Percentiles rank a stretch among this genome's conserved stretches.
These are phyloP conservation scores for Lagenorhynchus albirostris DNA, from an alignment of 2,113 vertebrate genomes.

Conservation along the genomic window DNA sequence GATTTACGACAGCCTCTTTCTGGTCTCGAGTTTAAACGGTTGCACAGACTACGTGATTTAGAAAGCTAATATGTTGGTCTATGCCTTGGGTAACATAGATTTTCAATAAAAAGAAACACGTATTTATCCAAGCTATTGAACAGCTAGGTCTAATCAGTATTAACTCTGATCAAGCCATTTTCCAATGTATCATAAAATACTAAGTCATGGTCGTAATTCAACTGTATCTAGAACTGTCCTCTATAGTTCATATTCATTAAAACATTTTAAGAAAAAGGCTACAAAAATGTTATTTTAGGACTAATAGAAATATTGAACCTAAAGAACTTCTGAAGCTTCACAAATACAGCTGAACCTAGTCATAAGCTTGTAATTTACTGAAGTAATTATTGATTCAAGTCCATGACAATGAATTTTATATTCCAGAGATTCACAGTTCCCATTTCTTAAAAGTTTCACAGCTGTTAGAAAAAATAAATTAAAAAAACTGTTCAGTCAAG, in stretches of 20 bases:
- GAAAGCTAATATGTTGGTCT: background rate
- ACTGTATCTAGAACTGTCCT: constrained; percentile 15
- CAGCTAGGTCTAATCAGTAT: constrained; percentile 1
- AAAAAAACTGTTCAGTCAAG: constrained; percentile 68
- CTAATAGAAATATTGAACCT: constrained; percentile 31
- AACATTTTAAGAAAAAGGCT: constrained; percentile 18
- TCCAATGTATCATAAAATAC: constrained; percentile 13
- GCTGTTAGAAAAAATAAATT: constrained; percentile 45
- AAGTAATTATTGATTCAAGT: constrained; percentile 76
- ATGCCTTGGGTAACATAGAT: constrained; percentile 27
- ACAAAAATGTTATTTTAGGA: constrained; percentile 63
- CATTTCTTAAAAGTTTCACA: constrained; percentile 72
- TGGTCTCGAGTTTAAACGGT: background rate
- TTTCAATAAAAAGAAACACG: constrained; percentile 66
- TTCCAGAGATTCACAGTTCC: constrained; percentile 67
- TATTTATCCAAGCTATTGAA: constrained; percentile 55
- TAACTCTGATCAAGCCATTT: constrained; percentile 56
- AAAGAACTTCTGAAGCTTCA: constrained; percentile 44
- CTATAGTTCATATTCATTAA: background rate
- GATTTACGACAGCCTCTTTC: background rate
- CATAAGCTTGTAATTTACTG: constrained; percentile 74
- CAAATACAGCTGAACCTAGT: constrained; percentile 45
- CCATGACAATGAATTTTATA: constrained; percentile 74
- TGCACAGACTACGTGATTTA: background rate
- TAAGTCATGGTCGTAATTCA: constrained; percentile 39